phyloP scores from a whole-genome alignment of 2,113 vertebrate genomes.

The Semicossyphus pulcher region DNA sequence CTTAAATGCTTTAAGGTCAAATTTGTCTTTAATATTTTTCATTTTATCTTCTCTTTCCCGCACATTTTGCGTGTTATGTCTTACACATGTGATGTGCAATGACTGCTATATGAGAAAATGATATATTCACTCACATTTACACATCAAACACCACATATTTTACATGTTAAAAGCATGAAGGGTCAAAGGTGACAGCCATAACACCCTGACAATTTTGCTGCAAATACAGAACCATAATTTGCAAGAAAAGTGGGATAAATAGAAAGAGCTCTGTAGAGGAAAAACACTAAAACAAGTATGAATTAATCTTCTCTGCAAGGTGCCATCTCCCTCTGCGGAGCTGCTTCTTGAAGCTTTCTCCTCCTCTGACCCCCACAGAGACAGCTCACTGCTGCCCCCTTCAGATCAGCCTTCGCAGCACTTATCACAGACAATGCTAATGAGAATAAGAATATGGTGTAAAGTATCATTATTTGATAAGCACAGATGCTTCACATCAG shows the following conservation, averaged over 20 bases:
- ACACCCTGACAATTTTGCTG: neutral
- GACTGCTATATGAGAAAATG: no score
- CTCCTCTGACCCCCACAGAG: neutral
- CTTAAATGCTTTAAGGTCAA: neutral
- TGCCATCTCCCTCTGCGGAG: neutral
- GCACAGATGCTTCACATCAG: no score
- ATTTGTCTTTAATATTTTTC: neutral
- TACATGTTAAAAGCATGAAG: neutral
- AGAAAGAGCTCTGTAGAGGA: no score
- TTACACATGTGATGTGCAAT: no score
- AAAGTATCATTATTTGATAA: neutral
- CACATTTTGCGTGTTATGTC: no score
- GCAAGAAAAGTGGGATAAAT: neutral
- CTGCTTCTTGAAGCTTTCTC: neutral
- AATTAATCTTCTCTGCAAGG: neutral
- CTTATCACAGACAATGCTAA: neutral
- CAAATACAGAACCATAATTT: neutral
- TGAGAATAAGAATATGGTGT: neutral
- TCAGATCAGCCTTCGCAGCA: neutral
- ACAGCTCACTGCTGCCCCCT: constrained; percentile 25
- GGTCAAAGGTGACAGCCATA: neutral
- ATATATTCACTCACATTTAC: no score
- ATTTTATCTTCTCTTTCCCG: no score
- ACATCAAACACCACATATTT: neutral
- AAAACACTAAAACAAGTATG: neutral